Evolutionary conservation across 2,888 invertebrate genomes (phyloP).

Genomic region (Lepetodrilus schrolli): DNA sequence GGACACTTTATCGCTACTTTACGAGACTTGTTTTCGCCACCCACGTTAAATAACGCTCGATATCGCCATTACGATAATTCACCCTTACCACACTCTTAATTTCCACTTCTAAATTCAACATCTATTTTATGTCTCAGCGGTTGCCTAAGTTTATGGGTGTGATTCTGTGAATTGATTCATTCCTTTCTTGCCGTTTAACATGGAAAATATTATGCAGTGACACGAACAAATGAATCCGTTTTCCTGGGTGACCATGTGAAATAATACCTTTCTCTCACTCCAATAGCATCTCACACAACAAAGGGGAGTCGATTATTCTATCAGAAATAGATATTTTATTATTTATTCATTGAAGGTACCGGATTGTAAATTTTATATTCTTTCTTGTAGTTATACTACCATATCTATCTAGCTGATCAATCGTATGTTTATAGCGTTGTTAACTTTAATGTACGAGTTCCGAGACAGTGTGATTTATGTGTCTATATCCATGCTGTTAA

Average conservation of each 20-base stretch:
- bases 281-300: neutral
- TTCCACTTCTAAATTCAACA: neutral
- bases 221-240: neutral
- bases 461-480: neutral
- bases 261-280: neutral
- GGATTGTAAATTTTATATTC: neutral
- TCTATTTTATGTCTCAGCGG: neutral
- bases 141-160: neutral
- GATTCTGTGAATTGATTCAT: no score
- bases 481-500: neutral
- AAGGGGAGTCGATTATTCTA: neutral
- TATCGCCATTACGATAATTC: neutral
- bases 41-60: constrained; percentile 7
- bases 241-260: neutral
- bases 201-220: neutral
- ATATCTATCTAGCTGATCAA: neutral
- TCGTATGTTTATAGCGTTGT: neutral
- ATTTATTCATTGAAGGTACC: neutral
- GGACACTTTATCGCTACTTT: constrained; percentile 4
- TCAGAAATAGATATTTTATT: neutral
- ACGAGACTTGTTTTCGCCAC: constrained; percentile 14
- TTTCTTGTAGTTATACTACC: neutral
- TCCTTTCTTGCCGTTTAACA: no score
- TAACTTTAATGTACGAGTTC: neutral
- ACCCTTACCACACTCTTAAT: neutral